These are phyloP conservation scores for Ctenosaura bakeri DNA, from an alignment of 2,797 vertebrate species.

Conservation along the genomic window DNA sequence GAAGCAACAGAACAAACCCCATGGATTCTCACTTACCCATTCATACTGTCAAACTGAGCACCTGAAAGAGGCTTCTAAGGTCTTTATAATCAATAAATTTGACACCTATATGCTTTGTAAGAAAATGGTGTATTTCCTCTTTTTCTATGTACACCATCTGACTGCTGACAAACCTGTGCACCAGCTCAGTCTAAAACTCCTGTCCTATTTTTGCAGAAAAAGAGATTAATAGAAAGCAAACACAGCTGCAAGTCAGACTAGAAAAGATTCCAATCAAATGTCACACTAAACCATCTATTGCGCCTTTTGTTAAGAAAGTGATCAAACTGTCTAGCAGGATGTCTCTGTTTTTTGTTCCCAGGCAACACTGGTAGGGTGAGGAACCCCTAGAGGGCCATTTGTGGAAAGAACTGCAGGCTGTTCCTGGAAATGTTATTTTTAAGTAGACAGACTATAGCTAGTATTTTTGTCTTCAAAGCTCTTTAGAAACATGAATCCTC, in stretches of 20 bases:
- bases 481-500: constrained; percentile 13
- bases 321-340: constrained; percentile 1
- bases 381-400: constrained; percentile 8
- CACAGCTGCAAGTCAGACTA: background rate
- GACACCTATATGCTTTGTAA: background rate
- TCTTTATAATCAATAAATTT: background rate
- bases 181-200: constrained; percentile 6
- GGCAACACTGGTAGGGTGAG: background rate
- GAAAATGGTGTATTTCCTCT: background rate
- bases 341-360: constrained; percentile 4
- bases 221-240: constrained; percentile 2
- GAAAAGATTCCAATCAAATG: constrained; percentile 3
- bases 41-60: background rate
- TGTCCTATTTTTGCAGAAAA: constrained; percentile 10
- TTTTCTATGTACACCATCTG: background rate
- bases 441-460: constrained; percentile 3
- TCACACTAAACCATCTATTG: background rate
- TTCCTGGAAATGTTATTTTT: constrained; percentile 17
- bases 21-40: background rate
- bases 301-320: background rate
- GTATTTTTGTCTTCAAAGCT: background rate
- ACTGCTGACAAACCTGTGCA: background rate
- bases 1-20: background rate
- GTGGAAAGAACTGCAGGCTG: background rate
- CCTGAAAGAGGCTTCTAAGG: background rate